Conservation (phyloP, 2,888 invertebrate genomes). For the Eledone cirrhosa region DNA sequence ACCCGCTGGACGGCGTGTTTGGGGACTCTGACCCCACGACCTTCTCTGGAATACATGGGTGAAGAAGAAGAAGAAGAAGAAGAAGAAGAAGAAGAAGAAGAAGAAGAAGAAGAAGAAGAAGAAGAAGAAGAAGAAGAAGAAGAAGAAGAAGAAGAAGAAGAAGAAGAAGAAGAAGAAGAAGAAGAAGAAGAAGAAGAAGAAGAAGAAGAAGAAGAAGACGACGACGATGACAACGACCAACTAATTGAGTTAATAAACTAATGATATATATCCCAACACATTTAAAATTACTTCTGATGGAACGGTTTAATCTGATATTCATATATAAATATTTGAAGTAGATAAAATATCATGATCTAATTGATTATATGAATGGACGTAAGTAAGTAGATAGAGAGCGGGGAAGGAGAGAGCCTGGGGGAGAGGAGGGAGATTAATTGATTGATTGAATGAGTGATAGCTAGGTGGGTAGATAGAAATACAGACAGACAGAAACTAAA, state of each 20-base stretch:
- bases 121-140: not conserved
- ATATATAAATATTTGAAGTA: not conserved
- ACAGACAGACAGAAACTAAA: not conserved
- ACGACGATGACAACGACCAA: no score
- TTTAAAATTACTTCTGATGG: no score
- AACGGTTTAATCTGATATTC: no score
- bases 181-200: not conserved
- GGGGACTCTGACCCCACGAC: no score
- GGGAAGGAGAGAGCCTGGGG: not conserved
- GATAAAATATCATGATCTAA: not conserved
- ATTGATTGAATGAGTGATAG: not conserved
- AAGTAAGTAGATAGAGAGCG: not conserved
- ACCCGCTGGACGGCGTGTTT: no score
- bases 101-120: not conserved
- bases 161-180: not conserved
- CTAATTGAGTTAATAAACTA: no score
- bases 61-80: no score
- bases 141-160: not conserved
- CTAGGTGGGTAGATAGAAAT: not conserved
- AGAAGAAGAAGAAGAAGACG: no score
- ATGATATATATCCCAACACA: no score
- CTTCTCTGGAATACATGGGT: no score
- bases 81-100: not conserved
- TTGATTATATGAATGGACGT: not conserved
- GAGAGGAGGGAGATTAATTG: not conserved